Evolutionary conservation across 2,888 invertebrate species (phyloP).

Genomic region (Amiota communis): DNA sequence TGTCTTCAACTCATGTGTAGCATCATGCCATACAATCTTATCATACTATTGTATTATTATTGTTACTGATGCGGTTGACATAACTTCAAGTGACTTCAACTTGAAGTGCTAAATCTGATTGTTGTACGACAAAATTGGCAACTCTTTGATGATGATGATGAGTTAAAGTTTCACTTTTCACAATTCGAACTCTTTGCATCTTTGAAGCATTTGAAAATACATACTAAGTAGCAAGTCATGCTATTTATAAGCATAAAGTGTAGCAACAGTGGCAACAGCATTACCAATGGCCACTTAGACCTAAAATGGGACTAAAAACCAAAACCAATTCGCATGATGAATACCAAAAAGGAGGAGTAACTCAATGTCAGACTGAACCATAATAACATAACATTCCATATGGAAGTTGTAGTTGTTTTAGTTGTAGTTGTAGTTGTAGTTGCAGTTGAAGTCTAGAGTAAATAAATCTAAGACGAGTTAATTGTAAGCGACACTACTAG

Average conservation of each 20-base stretch:
- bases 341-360: too few species aligned
- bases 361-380: background rate
- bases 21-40: too few species aligned
- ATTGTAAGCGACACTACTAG: conserved; percentile 41
- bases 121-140: too few species aligned
- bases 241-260: background rate
- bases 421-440: too few species aligned
- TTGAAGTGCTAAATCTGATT: conserved; percentile 1
- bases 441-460: too few species aligned
- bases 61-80: background rate
- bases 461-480: conserved; percentile 33
- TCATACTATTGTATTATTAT: too few species aligned
- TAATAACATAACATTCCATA: too few species aligned
- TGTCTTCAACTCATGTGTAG: too few species aligned
- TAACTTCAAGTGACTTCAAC: conserved; percentile 3
- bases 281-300: conserved; percentile 22
- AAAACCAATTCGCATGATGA: conserved; percentile 10
- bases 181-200: too few species aligned
- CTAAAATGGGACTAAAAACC: conserved; percentile 9
- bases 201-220: too few species aligned
- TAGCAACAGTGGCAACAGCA: background rate
- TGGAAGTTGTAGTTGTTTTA: too few species aligned
- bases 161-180: conserved; percentile 16
- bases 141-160: background rate
- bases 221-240: too few species aligned